phyloP scores from a whole-genome alignment of 2,888 invertebrate genomes.

The Nasonovia ribisnigri region DNA sequence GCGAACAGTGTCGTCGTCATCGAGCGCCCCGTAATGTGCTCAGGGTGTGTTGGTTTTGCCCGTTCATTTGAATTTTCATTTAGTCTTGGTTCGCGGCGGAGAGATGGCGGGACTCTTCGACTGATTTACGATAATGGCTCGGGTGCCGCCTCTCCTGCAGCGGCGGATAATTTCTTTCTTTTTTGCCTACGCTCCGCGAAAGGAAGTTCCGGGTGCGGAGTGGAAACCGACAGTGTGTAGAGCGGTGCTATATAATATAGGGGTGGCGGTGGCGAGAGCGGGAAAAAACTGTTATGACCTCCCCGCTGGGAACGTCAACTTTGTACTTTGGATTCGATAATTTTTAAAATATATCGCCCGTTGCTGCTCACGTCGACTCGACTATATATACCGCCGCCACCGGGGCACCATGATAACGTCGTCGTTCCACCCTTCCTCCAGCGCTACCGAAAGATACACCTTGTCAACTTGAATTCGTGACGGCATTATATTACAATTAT shows the following conservation, averaged over 20 bases:
- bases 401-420: constrained; percentile 73
- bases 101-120: constrained; percentile 50
- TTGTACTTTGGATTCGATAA: constrained; percentile 64
- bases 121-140: constrained; percentile 65
- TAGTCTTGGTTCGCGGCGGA: constrained; percentile 52
- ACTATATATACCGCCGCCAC: constrained; percentile 69
- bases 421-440: constrained; percentile 70
- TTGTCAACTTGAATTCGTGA: constrained; percentile 65
- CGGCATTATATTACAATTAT: constrained; percentile 65
- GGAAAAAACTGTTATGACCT: constrained; percentile 63
- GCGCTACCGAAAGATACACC: constrained; percentile 60
- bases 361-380: constrained; percentile 67
- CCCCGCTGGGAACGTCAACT: constrained; percentile 65
- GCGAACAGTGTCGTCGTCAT: constrained; percentile 34
- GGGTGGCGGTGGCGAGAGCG: background rate
- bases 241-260: background rate
- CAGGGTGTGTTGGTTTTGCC: constrained; percentile 51
- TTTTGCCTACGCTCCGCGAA: constrained; percentile 18
- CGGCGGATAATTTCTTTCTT: constrained; percentile 63
- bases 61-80: constrained; percentile 65
- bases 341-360: constrained; percentile 65
- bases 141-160: constrained; percentile 46
- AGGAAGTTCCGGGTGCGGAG: constrained; percentile 32
- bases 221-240: background rate
- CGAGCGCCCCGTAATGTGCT: constrained; percentile 32